Evolutionary conservation across 2,113 vertebrate genomes (phyloP).

Genomic region (Microcebus murinus): DNA sequence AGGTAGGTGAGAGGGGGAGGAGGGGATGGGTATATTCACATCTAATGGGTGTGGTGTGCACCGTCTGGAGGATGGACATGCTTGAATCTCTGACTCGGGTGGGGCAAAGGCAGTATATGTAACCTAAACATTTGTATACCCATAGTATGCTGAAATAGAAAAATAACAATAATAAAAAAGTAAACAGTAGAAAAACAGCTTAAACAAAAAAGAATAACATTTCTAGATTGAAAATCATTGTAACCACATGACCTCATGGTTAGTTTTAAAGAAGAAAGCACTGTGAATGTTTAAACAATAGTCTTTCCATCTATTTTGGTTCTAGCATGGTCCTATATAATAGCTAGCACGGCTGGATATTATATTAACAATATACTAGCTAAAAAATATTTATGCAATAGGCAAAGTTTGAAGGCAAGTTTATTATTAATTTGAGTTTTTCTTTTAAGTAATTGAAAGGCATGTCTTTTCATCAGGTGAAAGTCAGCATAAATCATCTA

Average conservation of each 20-base stretch:
- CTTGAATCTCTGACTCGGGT: too few relatives aligned
- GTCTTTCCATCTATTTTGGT: not conserved
- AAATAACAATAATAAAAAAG: too few relatives aligned
- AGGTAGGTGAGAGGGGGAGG: too few relatives aligned
- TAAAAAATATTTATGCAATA: constrained; percentile 3
- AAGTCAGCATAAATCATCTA: not conserved
- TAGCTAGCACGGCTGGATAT: not conserved
- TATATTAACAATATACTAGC: not conserved
- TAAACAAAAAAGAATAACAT: not conserved
- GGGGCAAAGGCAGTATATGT: too few relatives aligned
- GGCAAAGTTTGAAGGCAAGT: not conserved
- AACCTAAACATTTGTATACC: too few relatives aligned
- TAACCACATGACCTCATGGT: not conserved
- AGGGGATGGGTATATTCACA: too few relatives aligned
- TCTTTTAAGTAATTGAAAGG: not conserved
- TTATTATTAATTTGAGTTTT: not conserved
- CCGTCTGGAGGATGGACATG: too few relatives aligned
- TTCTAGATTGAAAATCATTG: not conserved
- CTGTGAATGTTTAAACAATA: not conserved
- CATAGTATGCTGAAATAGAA: too few relatives aligned
- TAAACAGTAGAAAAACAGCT: too few relatives aligned
- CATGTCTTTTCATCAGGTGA: not conserved
- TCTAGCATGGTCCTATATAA: not conserved
- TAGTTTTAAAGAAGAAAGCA: constrained; percentile 11
- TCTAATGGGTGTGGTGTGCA: too few relatives aligned